phyloP scores from a whole-genome alignment of 2,113 vertebrate species.

The Psephotus haematonotus region DNA sequence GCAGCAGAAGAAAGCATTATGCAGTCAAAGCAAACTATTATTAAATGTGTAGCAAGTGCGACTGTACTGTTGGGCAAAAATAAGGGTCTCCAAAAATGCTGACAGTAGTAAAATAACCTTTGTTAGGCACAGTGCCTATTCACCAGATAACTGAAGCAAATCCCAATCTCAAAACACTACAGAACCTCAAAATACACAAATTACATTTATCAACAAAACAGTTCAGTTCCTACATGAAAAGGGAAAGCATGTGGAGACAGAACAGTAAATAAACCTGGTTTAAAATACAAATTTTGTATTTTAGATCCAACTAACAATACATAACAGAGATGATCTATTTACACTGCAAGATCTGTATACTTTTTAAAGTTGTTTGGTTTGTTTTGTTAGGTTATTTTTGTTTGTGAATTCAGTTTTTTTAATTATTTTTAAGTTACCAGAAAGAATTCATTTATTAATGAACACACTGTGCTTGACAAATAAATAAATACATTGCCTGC shows the following conservation, averaged over 20 bases:
- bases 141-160: not conserved
- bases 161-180: not conserved
- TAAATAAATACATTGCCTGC: not conserved
- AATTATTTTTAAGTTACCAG: not conserved
- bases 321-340: not conserved
- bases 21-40: not conserved
- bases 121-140: not conserved
- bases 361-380: not conserved
- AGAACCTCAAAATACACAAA: not conserved
- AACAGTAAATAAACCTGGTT: not conserved
- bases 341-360: not conserved
- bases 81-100: not conserved
- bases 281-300: not conserved
- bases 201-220: not conserved
- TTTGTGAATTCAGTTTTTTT: not conserved
- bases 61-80: not conserved
- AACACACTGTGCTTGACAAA: not conserved
- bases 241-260: not conserved
- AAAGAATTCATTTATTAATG: not conserved
- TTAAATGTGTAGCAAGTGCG: not conserved
- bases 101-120: not conserved
- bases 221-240: not conserved
- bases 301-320: not conserved
- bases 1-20: not conserved
- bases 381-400: not conserved